phyloP scores from a whole-genome alignment of 2,888 invertebrate species.

The Aspidiotus rigidus region DNA sequence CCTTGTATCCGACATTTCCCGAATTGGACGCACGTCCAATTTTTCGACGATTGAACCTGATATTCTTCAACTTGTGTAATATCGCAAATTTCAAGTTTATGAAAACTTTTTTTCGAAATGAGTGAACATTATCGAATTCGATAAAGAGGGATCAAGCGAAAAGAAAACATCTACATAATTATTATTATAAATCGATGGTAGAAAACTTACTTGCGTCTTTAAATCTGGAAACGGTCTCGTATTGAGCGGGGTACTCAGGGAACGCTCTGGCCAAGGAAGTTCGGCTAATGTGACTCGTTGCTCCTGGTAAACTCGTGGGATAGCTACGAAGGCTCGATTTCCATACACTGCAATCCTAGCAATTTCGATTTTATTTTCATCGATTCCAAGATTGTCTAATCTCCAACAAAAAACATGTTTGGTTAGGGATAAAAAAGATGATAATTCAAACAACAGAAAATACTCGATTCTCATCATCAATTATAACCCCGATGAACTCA shows the following conservation, averaged over 20 bases:
- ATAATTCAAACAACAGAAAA: too few relatives aligned
- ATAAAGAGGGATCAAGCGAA: too few relatives aligned
- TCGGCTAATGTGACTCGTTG: slow-evolving; percentile 43
- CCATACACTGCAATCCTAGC: slow-evolving; percentile 42
- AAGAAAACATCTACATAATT: slow-evolving; percentile 18
- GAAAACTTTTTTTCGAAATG: too few relatives aligned
- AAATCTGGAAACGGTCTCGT: slow-evolving; percentile 17
- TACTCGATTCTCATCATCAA: too few relatives aligned
- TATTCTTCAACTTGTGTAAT: too few relatives aligned
- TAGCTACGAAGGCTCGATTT: slow-evolving; percentile 44
- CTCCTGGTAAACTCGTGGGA: slow-evolving; percentile 42
- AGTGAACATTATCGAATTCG: too few relatives aligned
- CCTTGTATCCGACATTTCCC: too few relatives aligned
- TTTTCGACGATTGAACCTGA: too few relatives aligned
- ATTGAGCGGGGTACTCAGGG: slow-evolving; percentile 1
- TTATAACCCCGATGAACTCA: too few relatives aligned
- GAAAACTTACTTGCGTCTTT: slow-evolving; percentile 5
- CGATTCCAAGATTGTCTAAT: slow-evolving; percentile 10
- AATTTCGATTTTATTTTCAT: slow-evolving; percentile 17
- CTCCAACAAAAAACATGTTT: neutral
- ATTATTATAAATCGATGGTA: neutral
- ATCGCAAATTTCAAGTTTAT: too few relatives aligned
- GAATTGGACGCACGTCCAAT: too few relatives aligned
- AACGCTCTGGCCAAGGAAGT: slow-evolving; percentile 42
- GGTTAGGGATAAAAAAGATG: too few relatives aligned